Conservation (phyloP, 2,113 vertebrate species). For the Onychostruthus taczanowskii region DNA sequence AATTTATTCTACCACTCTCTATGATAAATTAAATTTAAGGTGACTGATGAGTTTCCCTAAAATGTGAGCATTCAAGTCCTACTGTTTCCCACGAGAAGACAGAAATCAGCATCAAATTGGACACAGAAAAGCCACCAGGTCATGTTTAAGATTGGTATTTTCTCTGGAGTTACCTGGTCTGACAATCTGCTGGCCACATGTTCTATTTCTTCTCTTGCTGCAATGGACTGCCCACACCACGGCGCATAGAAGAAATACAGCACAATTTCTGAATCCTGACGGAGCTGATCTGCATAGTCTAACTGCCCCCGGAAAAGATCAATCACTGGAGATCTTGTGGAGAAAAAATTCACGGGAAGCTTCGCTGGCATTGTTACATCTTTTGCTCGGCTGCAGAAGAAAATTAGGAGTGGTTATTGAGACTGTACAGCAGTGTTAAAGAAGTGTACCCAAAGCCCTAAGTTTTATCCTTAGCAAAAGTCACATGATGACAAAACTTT, state of each 20-base stretch:
- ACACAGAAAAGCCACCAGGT: not conserved
- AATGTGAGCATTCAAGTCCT: not conserved
- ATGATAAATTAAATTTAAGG: not conserved
- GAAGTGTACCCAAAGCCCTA: not conserved
- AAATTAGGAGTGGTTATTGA: not conserved
- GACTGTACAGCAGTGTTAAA: not conserved
- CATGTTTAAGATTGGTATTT: accelerated
- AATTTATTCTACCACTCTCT: not conserved
- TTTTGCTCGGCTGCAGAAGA: conserved; percentile 83
- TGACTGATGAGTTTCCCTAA: not conserved
- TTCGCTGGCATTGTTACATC: conserved; percentile 87
- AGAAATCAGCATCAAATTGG: not conserved
- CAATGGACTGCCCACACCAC: conserved; percentile 94
- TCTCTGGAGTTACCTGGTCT: conserved; percentile 81
- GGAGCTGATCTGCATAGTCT: conserved; percentile 86
- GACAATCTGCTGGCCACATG: conserved; percentile 84
- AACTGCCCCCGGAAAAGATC: conserved; percentile 94
- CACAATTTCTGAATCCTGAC: conserved; percentile 82
- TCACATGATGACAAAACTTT: not conserved
- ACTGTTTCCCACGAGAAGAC: not conserved
- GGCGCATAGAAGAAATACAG: conserved; percentile 94
- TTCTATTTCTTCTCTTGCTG: conserved; percentile 85
- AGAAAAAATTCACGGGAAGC: conserved; percentile 88
- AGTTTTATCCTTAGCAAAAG: not conserved
- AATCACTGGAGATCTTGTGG: conserved; percentile 80